Percentiles rank a stretch among this genome's conserved stretches.
phyloP scores from a whole-genome alignment of 2,797 vertebrate genomes.

The Pelodytes ibericus region DNA sequence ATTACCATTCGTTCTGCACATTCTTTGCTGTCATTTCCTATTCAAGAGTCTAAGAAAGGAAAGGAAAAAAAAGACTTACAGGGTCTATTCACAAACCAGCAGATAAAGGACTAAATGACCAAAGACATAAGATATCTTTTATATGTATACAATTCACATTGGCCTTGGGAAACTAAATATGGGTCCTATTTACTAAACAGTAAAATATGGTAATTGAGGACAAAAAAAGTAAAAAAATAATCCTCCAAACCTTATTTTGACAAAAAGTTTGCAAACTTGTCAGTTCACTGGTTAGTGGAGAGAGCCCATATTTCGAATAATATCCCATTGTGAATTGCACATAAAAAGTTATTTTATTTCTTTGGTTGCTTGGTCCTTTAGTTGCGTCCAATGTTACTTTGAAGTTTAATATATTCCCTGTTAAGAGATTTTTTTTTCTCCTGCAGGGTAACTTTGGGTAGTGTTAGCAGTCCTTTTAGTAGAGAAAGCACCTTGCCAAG shows the following conservation, averaged over 20 bases:
- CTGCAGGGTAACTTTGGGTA: constrained; percentile 21
- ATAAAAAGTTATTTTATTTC: not conserved
- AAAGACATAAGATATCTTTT: no score
- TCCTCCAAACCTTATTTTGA: no score
- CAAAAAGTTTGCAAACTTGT: no score
- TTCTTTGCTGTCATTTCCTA: not conserved
- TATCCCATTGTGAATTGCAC: not conserved
- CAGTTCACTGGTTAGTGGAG: no score
- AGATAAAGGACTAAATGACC: no score
- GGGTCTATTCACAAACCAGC: no score
- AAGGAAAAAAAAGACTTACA: not conserved
- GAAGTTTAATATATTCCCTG: constrained; percentile 28
- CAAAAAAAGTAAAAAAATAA: no score
- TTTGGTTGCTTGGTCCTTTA: constrained; percentile 1
- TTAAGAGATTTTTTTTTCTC: constrained; percentile 38
- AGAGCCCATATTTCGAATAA: not conserved
- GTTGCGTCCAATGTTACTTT: constrained; percentile 11
- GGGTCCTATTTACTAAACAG: no score
- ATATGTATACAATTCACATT: no score
- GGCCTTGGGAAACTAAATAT: no score
- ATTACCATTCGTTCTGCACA: not conserved
- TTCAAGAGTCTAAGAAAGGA: not conserved
- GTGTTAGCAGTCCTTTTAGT: constrained; percentile 9
- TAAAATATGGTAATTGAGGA: no score
- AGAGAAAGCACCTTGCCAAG: constrained; percentile 25